A percentile compares a stretch with the other conserved stretches of the same genome.
Conservation (phyloP, 2,113 vertebrate genomes). For the Ctenodactylus gundi region DNA sequence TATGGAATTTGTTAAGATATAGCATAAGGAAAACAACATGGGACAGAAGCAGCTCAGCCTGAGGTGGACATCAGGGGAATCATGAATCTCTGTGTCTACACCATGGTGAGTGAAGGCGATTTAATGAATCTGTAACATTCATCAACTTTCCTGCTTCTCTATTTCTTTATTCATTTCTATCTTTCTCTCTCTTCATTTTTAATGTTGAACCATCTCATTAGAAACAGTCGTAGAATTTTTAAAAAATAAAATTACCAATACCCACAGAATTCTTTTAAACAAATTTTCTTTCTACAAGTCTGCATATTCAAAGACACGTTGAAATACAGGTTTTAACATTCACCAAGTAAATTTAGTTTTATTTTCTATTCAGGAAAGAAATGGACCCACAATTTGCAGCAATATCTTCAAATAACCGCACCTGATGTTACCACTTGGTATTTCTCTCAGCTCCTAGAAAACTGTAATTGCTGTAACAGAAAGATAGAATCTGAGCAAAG, state of each 20-base stretch:
- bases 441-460: not conserved
- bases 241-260: not conserved
- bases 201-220: not conserved
- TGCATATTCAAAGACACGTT: not conserved
- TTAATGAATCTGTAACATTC: not conserved
- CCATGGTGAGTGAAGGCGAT: not conserved
- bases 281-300: not conserved
- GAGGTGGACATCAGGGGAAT: not conserved
- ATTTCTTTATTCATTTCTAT: not conserved
- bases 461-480: not conserved
- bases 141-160: not conserved
- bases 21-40: not conserved
- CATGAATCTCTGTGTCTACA: not conserved
- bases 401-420: not conserved
- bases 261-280: not conserved
- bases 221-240: not conserved
- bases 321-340: not conserved
- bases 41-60: not conserved
- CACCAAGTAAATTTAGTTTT: not conserved
- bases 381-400: not conserved
- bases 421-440: not conserved
- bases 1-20: not conserved
- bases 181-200: not conserved
- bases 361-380: not conserved
- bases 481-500: not conserved